Base-by-base conservation (phyloP, 2,888 invertebrate species). In the Aromia moschata region DNA sequence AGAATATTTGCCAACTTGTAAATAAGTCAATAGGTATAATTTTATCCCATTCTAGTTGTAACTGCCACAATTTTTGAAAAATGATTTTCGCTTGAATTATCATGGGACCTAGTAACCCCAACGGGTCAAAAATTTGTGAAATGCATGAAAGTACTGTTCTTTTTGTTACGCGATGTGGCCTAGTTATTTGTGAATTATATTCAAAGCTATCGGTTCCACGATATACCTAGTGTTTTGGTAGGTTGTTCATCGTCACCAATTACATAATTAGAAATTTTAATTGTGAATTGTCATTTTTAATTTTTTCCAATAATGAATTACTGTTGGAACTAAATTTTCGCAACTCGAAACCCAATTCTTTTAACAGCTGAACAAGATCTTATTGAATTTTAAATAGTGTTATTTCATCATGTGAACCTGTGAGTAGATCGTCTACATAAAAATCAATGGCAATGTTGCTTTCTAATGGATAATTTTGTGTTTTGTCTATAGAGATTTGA, bases 351-450 rank as follows among this genome's bases (percentile, higher is more conserved):
- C 40, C 40, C 2, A 17, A 7, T 7, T 40, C 5, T 1, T 7
- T 40, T 7, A 40, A 10, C 15, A 40, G 15, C 1, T 16, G 15
- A 9, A 3, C 2, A 9, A 40, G 3, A 40, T 40, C 17, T 15
- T 17, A 9, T 40, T 40, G 40, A 16, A 40, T 16, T 1, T 16
- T 7, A 16, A 40, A 7, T 16, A 16, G 11, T 7, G 15, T 16
- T 40, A 16, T 7, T 18, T 18, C 3, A 20, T 43, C n/a, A 2
- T 18, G 3, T n/a, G 18, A 17, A 10, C 43, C 43, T 15, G 43
- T 43, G 2, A 43, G 11, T 1, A 43, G n/a, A 11, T 43, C 43
- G 15, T 43, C 43, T 18, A 43, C n/a, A n/a, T 43, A 43, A 10
- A 43, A 18, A n/a, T 43, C 43, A 10, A 2, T 18, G 2, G 17